Evolutionary conservation across 2,113 vertebrate species (phyloP), one percentile per base, ranked within the genome.

Genomic region (Naja naja): DNA sequence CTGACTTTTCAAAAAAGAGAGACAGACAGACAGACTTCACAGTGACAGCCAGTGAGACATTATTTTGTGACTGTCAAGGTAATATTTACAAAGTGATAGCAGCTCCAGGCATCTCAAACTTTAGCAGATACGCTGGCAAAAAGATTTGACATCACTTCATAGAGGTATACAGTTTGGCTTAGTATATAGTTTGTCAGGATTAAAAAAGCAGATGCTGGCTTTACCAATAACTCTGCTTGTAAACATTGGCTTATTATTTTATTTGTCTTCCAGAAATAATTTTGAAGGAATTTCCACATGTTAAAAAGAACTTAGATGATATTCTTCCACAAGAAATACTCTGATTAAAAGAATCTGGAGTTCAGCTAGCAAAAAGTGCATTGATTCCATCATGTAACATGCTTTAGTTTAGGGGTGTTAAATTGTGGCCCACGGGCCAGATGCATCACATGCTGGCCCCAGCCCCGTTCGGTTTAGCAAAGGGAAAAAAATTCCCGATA

Each of bases 61-160:
- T 64, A 89, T 94, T 96, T 93, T 90, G 92, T 92, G 22, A 93
- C 92, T 96, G 95, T 95, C 96, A 96, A 0, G 0, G 12, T 8
- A 85, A 93, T 87, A 94, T 2, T 91, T 89, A 52, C 56, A 87
- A 87, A 30, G 43, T 85, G 87, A 92, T 92, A 60, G 88, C 93
- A 55, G 39, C 94, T 54, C 93, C 47, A 54, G 64, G 64, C 92
- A 92, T 23, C 27, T 87, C 43, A 96, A 93, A 89, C 90, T 55
- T n/a, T 6, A 94, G 22, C 0, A 94, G 91, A 89, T 87, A 92
- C 0, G 2, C 58, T 53, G 34, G 8, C n/a, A 74, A 88, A 92
- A 92, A 54, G 0, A 43, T 92, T 54, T 92, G 64, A 87, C 27
- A 54, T 27, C 25, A 18, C 25, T 92, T 92, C 85, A 53, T 18